Evolutionary conservation across 2,888 invertebrate genomes (phyloP), one percentile per base, ranked within the genome.

Genomic region (Nycteola revayana): DNA sequence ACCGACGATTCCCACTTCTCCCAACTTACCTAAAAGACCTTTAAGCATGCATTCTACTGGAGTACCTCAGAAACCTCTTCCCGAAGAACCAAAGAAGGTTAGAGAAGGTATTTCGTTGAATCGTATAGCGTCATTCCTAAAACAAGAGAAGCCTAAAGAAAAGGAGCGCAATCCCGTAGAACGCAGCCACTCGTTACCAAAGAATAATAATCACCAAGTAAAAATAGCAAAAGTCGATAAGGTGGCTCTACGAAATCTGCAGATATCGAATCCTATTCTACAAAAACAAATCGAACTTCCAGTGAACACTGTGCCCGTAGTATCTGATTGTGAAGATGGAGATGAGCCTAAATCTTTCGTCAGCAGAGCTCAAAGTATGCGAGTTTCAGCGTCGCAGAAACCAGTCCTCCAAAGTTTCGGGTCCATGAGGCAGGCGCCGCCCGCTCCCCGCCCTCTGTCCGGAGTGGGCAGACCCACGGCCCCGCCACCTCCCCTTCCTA

Each of bases 251-350:
- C 90, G 95, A 29, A 93, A 92, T 35, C 81, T 96, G 30, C 94
- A 95, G 70, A 96, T 97, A 59, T 96, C 96, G 0, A 91, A 93
- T 59, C 96, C 96, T 0, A 95, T 97, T 53, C 91, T 93, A 0
- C 94, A 94, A 63, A 91, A 90, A 36, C 90, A 92, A 28, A 93
- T 93, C 6, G 92, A 92, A 26, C 65, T 93, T 1, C 82, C 92
- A 0, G 83, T 90, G 5, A 89, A 88, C 7, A 89, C 91, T 0
- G 89, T 94, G 0, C 90, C 94, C 0, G 92, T 94, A 0, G 89
- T 89, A 0, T 89, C 86, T 0, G 82, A 85, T 51, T 77, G 81
- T 2, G 79, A 90, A 60, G 88, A 90, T 25, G 77, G 80, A 1
- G 92, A 92, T 7, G 89, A 89, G 30, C 82, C 90, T 24, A 90